Base-by-base conservation (phyloP, 2,113 vertebrate species). In the Melospiza melodia region DNA sequence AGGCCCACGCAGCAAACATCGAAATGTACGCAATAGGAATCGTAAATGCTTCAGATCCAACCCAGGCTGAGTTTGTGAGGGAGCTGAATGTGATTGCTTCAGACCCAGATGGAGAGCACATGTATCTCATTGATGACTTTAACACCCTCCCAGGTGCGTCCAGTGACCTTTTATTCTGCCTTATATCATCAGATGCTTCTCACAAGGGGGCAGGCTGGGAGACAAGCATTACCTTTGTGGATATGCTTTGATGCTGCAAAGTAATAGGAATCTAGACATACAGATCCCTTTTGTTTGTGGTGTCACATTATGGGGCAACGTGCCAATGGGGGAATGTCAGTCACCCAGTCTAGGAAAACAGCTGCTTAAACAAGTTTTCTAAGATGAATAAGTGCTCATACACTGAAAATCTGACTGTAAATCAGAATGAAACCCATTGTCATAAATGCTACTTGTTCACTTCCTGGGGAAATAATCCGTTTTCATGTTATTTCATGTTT, bases 21-120 rank as follows among this genome's bases (percentile, higher is more conserved):
- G 98, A 99, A 96, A 99, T 99, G 98, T 99, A 99, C 7, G 98
- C 99, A 7, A 97, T 99, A 93, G 99, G 99, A 48, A 99, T 99
- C 17, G 98, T 99, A 73, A 99, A 99, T 74, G 98, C 98, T 24
- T 98, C 98, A 46, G 98, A 99, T 94, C 98, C 98, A 39, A 98
- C 98, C 1, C 99, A 99, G 89, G 68, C 41, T 2, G 98, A 99
- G 93, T 99, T 99, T 69, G 93, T 99, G 77, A 96, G 39, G 33
- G 98, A 99, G 91, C 98, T 99, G n/a, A 99, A 99, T 74, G 98
- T 99, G 73, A 99, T 99, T 46, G 99, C 99, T 48, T 99, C 99
- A 8, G 98, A 99, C 66, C 99, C 99, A 27, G 99, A 99, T 96
- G 96, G 90, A 63, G 98, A 99, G 81, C 99, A 99, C 88, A 98